phyloP scores from a whole-genome alignment of 1,140 invertebrate genomes.

The Calephelis nemesis region DNA sequence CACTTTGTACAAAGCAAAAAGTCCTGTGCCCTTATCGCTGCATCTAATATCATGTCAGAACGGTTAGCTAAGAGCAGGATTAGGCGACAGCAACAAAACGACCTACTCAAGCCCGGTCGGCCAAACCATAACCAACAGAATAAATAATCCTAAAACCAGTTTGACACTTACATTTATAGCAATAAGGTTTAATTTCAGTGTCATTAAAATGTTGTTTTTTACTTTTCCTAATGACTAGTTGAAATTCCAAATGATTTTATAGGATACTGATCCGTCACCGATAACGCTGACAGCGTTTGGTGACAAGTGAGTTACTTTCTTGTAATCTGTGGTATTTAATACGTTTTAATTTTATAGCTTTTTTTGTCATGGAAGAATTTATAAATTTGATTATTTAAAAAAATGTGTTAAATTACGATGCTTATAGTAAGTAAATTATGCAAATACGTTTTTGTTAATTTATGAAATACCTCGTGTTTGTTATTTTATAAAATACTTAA shows the following conservation, averaged over 20 bases:
- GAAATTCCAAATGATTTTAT: conserved; percentile 63
- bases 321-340: conserved; percentile 64
- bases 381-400: conserved; percentile 1
- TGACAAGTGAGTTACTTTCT: conserved; percentile 70
- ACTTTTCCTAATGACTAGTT: conserved; percentile 55
- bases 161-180: conserved; percentile 20
- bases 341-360: conserved; percentile 56
- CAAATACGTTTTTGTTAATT: background rate
- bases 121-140: conserved; percentile 22
- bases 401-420: conserved; percentile 3
- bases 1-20: conserved; percentile 27
- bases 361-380: conserved; percentile 19
- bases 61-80: conserved; percentile 75
- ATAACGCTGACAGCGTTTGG: conserved; percentile 66
- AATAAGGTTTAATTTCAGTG: conserved; percentile 37
- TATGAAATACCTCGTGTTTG: background rate
- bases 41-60: conserved; percentile 75
- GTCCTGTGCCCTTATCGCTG: conserved; percentile 51
- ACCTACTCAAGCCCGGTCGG: conserved; percentile 39
- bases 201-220: conserved; percentile 31
- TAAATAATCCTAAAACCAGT: conserved; percentile 14
- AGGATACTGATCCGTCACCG: conserved; percentile 74
- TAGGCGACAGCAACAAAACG: conserved; percentile 72
- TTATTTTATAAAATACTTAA: no score
- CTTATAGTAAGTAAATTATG: background rate